These are phyloP conservation scores for Corydoras sp. DNA, from an alignment of 2,113 vertebrate species.

Conservation along the genomic window DNA sequence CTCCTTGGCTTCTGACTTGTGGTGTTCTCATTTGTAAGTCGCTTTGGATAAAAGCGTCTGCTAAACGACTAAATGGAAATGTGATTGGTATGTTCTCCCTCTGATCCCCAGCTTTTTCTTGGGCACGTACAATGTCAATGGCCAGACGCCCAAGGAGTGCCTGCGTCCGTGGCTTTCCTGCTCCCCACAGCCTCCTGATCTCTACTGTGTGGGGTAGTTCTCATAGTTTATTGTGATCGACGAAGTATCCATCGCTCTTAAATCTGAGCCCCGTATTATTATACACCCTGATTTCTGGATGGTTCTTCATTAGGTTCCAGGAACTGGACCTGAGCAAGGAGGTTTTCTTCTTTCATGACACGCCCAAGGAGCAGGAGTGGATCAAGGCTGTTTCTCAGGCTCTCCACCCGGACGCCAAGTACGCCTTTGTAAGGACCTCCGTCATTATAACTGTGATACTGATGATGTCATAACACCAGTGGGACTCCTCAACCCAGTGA, in stretches of 20 bases:
- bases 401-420: constrained; percentile 86
- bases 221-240: neutral
- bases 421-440: constrained; percentile 81
- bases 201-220: constrained; percentile 88
- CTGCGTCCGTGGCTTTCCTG: constrained; percentile 81
- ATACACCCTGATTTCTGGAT: neutral
- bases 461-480: neutral
- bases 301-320: constrained; percentile 76
- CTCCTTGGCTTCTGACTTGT: too few relatives aligned
- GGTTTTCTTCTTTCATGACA: constrained; percentile 94
- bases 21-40: too few relatives aligned
- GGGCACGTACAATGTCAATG: constrained; percentile 94
- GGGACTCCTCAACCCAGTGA: too few relatives aligned
- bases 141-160: constrained; percentile 81
- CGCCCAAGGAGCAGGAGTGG: constrained; percentile 94
- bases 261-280: too few relatives aligned
- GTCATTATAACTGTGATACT: neutral
- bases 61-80: too few relatives aligned
- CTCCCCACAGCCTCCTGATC: constrained; percentile 74
- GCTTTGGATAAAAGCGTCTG: too few relatives aligned
- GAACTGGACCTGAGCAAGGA: constrained; percentile 97
- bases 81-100: neutral
- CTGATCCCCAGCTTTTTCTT: constrained; percentile 79
- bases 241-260: too few relatives aligned
- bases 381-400: constrained; percentile 82